A percentile compares a stretch with the other conserved stretches of the same genome.
Evolutionary conservation across 2,113 vertebrate genomes (phyloP).

Genomic region (Monarcha castaneiventris): DNA sequence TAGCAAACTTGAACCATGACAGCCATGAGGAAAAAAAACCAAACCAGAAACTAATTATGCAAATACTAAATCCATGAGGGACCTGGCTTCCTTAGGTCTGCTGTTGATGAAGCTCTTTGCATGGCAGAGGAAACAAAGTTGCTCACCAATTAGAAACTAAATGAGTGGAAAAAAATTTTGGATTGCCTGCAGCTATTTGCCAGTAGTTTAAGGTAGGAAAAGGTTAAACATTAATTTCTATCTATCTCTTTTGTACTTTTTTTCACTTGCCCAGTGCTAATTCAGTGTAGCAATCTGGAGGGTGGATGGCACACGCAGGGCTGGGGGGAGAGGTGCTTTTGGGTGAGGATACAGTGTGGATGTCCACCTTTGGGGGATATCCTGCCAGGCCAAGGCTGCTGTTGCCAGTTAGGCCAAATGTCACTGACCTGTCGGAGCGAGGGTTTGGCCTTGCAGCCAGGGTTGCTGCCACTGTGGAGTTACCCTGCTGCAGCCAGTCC

Average conservation of each 20-base stretch:
- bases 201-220: background rate
- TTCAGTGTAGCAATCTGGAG: background rate
- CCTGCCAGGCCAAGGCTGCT: background rate
- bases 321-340: background rate
- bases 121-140: background rate
- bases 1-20: background rate
- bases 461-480: background rate
- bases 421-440: background rate
- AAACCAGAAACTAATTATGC: background rate
- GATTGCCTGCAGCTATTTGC: background rate
- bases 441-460: background rate
- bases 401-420: background rate
- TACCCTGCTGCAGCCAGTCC: background rate
- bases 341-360: background rate
- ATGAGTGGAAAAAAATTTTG: background rate
- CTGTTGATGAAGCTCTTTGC: background rate
- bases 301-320: fast-evolving
- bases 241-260: background rate
- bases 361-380: background rate
- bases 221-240: background rate
- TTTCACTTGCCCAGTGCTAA: background rate
- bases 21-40: background rate
- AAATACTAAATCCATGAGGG: background rate
- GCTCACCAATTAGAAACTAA: background rate
- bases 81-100: background rate